Evolutionary conservation across 2,797 vertebrate genomes (phyloP), one percentile per base, ranked within the genome.

Genomic region (Rhabdophis nuchalis): DNA sequence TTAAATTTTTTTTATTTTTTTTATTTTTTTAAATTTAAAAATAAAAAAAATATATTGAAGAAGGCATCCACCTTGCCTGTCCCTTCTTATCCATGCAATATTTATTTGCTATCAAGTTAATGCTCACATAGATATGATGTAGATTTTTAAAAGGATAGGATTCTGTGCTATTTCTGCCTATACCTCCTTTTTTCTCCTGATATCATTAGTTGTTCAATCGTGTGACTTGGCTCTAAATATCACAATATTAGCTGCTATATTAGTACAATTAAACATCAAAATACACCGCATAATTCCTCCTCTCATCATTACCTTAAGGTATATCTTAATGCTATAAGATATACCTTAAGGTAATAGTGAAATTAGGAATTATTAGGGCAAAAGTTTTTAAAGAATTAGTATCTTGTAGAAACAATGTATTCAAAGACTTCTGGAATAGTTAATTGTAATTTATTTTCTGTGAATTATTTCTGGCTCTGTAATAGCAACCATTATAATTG

Each of bases 371-470:
- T 46, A 46, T 23, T 82, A 36, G 41, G 36, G 29, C 36, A 58
- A 54, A 86, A 36, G 64, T 20, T 68, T 68, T 68, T 52, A 52
- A 85, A 52, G 14, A 85, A 12, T 87, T 87, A 27, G 6, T 68
- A 32, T 72, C 23, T 92, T 90, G 8, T 92, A 50, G 23, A 87
- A 82, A 41, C 20, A 25, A 36, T 72, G 52, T 41, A 77, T 89
- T 50, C 56, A 90, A 89, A 32, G 32, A 27, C 25, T 60, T 16
- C 27, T 29, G 9, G 16, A 6, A 32, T 57, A 60, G 12, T 1
- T 85, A 0, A 91, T 92, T 93, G 86, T 52, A 1, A 4, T 90
- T 94, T 86, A 68, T 89, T 27, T 11, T 13, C 61, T 94, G 29
- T 36, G 61, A 93, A 87, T 95, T 54, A 57, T 89, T 94, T 91